Evolutionary conservation across 2,888 invertebrate species (phyloP).

Genomic region (Linnaemya tessellans): DNA sequence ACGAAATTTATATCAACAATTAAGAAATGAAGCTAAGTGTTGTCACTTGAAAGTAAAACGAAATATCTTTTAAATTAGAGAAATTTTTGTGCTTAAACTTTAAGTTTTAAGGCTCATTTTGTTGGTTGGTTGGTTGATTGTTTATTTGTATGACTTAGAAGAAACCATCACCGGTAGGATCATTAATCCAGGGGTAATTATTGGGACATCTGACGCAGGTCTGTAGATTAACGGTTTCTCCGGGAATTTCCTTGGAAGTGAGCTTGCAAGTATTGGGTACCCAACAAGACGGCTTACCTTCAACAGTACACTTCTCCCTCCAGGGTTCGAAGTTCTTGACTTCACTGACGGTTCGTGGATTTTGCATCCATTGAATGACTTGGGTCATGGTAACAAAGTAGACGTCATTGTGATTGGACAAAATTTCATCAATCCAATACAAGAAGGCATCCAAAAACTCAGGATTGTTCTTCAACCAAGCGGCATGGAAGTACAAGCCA

Average conservation of each 20-base stretch:
- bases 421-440: conserved; percentile 95
- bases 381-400: conserved; percentile 98
- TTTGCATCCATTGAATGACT: conserved; percentile 97
- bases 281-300: conserved; percentile 92
- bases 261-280: conserved; percentile 95
- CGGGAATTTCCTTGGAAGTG: conserved; percentile 96
- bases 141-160: conserved; percentile 86
- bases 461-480: conserved; percentile 96
- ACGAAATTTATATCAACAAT: background rate
- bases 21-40: background rate
- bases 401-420: conserved; percentile 93
- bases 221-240: conserved; percentile 96
- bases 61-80: conserved; percentile 61
- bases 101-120: conserved; percentile 63
- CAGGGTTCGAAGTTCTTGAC: conserved; percentile 96
- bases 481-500: conserved; percentile 96
- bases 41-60: conserved; percentile 19
- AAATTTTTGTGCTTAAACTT: conserved; percentile 70
- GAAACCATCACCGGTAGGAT: conserved; percentile 90
- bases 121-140: conserved; percentile 54
- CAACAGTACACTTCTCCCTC: conserved; percentile 96
- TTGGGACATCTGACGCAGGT: conserved; percentile 96
- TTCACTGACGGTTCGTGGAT: conserved; percentile 92
- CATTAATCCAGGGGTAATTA: conserved; percentile 97
- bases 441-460: conserved; percentile 96